Base-by-base conservation (phyloP, 2,888 invertebrate genomes). In the Plagiodera versicolora region DNA sequence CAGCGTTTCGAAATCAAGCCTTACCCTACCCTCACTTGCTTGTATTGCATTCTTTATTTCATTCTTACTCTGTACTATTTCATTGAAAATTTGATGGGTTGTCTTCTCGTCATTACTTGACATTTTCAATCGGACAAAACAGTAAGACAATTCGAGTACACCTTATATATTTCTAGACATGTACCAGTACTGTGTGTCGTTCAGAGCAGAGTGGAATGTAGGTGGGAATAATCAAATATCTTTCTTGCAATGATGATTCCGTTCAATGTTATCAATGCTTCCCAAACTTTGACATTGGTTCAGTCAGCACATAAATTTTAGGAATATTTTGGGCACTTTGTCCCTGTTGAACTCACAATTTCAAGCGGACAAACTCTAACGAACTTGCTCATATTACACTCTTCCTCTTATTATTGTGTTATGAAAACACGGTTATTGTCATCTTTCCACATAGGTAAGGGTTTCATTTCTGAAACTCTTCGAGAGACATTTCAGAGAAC, bases 41-140 rank as follows among this genome's bases (percentile, higher is more conserved):
- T 46, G n/a, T n/a, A n/a, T n/a, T n/a, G n/a, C n/a, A n/a, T n/a
- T n/a, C n/a, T n/a, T n/a, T n/a, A n/a, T n/a, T 46, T 46, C 46
- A 46, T 46, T 46, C 46, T 46, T 46, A 46, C 46, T 46, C 18
- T 46, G 46, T 46, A 46, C 17, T 46, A 46, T 46, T 46, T 46
- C 46, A 16, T 46, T 46, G 46, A 16, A 46, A 46, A 46, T 46
- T 17, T 46, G n/a, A 10, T 46, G 46, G 1, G 17, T 46, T 46
- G 46, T 9, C 17, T 46, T 46, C 17, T 16, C 46, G 16, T 46
- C 46, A 16, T 16, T 14, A 46, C 46, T 17, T 46, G 16, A 16
- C n/a, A 46, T 46, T 46, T 46, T 46, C 46, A 46, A 46, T 46
- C 17, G 1, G 18, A 46, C n/a, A 46, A 46, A 46, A 46, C 46